These are phyloP conservation scores for Nyctibius grandis DNA, from an alignment of 2,797 vertebrate genomes.

Conservation along the genomic window DNA sequence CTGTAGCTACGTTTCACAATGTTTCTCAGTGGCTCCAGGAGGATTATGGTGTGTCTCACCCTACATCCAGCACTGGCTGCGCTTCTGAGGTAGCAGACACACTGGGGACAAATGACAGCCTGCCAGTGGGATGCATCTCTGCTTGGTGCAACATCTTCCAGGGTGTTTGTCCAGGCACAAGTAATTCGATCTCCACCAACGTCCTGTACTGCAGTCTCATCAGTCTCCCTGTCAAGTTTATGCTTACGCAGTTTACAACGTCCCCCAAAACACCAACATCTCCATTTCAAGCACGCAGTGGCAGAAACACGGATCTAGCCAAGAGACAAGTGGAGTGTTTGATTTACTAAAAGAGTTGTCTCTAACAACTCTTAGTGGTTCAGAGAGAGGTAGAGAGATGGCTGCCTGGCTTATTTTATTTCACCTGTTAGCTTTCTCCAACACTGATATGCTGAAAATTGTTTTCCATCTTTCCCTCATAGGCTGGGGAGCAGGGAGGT, in stretches of 20 bases:
- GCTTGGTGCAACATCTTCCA: not conserved
- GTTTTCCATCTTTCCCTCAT: not conserved
- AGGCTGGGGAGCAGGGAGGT: not conserved
- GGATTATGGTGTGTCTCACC: not conserved
- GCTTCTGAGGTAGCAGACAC: not conserved
- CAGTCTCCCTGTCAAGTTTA: not conserved
- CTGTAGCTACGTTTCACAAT: not conserved
- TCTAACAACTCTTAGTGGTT: not conserved
- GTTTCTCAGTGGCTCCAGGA: not conserved
- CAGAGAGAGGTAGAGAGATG: not conserved
- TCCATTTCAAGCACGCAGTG: not conserved
- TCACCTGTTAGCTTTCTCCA: not conserved
- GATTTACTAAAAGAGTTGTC: constrained; percentile 29
- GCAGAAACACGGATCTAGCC: not conserved
- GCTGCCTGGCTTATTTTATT: not conserved
- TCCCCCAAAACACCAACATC: not conserved
- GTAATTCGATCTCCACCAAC: not conserved
- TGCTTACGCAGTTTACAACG: not conserved
- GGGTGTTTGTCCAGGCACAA: not conserved
- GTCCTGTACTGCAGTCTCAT: not conserved
- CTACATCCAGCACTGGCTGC: not conserved
- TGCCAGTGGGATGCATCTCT: not conserved
- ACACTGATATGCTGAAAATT: not conserved
- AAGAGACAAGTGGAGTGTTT: not conserved
- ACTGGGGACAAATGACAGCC: not conserved